These are phyloP conservation scores for Thamnophis sirtalis DNA, from an alignment of 2,113 vertebrate species.

Conservation along the genomic window DNA sequence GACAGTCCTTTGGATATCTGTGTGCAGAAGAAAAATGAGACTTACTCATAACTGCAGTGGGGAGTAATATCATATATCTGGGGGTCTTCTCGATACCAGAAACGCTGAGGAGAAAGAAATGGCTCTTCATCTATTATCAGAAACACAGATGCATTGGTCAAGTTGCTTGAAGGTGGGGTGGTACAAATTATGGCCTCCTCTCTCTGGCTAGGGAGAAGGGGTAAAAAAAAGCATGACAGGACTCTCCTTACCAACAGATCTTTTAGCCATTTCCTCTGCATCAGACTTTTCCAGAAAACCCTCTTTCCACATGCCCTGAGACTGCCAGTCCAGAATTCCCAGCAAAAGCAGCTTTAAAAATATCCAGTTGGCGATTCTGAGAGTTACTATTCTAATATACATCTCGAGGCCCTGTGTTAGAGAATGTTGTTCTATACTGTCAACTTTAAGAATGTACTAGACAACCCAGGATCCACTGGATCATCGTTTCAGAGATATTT, in stretches of 20 bases:
- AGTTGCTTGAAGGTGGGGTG: slow-evolving; percentile 26
- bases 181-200: slow-evolving; percentile 51
- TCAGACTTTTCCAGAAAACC: neutral
- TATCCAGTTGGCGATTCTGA: neutral
- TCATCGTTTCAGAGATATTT: neutral
- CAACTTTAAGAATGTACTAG: neutral
- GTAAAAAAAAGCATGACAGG: neutral
- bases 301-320: neutral
- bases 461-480: neutral
- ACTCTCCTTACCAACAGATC: neutral
- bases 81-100: slow-evolving; percentile 83
- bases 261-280: neutral
- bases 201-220: slow-evolving; percentile 50
- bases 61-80: slow-evolving; percentile 72
- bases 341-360: neutral
- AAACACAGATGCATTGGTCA: slow-evolving; percentile 39
- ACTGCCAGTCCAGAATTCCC: neutral
- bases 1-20: neutral
- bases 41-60: slow-evolving; percentile 80
- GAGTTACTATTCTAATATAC: neutral
- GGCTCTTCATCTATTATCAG: slow-evolving; percentile 81
- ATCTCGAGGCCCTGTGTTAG: neutral
- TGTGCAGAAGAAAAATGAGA: neutral
- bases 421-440: neutral
- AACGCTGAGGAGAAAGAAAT: slow-evolving; percentile 74